A percentile compares a stretch with the other conserved stretches of the same genome.
Evolutionary conservation across 2,113 vertebrate genomes (phyloP).

Genomic region (Cebus imitator): DNA sequence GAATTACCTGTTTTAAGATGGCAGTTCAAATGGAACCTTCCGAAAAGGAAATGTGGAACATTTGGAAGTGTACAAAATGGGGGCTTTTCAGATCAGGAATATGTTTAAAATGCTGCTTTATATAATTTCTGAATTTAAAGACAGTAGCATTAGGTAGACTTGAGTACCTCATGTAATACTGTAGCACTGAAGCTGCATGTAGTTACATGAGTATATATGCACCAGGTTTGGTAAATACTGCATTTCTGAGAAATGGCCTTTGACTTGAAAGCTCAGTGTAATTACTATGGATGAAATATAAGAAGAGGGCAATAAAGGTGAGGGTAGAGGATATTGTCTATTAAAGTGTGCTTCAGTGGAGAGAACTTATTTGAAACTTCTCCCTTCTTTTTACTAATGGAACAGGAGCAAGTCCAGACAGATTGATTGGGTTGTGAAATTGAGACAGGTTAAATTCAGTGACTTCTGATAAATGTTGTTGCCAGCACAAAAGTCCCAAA

Average conservation of each 20-base stretch:
- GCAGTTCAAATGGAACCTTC: background rate
- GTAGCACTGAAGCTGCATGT: background rate
- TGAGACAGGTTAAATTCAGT: background rate
- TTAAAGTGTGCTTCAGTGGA: background rate
- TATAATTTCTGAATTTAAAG: background rate
- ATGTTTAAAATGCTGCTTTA: background rate
- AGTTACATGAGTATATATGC: background rate
- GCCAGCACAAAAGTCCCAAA: background rate
- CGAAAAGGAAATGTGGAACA: slow-evolving; percentile 23
- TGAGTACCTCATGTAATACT: background rate
- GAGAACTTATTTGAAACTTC: slow-evolving; percentile 18
- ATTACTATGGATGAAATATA: background rate
- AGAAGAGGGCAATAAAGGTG: background rate
- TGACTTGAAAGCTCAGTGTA: background rate
- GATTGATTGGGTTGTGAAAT: background rate
- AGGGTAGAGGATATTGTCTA: background rate
- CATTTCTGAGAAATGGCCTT: slow-evolving; percentile 8
- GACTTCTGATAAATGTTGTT: background rate
- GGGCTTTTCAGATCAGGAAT: background rate
- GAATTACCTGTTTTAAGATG: slow-evolving; percentile 10
- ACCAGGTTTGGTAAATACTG: background rate
- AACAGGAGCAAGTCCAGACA: slow-evolving; percentile 40
- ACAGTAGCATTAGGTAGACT: background rate
- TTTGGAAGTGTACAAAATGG: slow-evolving; percentile 21
- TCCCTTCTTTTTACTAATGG: slow-evolving; percentile 6